phyloP scores from a whole-genome alignment of 2,113 vertebrate species.

The Ctenomys sociabilis region DNA sequence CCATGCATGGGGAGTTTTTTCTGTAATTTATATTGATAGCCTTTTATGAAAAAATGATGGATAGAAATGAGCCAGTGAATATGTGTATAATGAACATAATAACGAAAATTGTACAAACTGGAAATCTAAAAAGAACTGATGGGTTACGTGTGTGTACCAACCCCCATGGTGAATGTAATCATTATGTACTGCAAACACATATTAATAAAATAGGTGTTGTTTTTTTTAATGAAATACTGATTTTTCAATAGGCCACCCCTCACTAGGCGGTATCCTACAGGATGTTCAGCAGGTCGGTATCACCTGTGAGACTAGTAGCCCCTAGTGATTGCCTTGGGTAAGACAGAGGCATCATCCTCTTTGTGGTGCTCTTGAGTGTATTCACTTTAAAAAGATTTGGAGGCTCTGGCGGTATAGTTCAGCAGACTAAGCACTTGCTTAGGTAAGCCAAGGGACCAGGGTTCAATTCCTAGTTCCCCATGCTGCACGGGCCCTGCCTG shows the following conservation, averaged over 20 bases:
- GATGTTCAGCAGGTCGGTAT: neutral
- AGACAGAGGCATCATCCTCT: too few species aligned
- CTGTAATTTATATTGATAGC: neutral
- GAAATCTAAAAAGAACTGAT: neutral
- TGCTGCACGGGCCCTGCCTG: too few species aligned
- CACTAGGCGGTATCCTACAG: neutral
- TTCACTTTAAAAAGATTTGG: neutral
- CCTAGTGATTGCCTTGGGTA: neutral
- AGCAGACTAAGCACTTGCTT: too few species aligned
- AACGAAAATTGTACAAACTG: too few species aligned
- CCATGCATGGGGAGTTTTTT: neutral
- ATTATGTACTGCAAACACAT: neutral
- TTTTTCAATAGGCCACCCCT: neutral
- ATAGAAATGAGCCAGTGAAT: too few species aligned
- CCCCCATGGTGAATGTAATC: neutral
- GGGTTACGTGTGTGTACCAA: neutral
- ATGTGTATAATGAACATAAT: too few species aligned
- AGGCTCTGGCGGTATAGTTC: too few species aligned
- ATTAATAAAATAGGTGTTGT: neutral
- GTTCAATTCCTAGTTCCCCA: too few species aligned
- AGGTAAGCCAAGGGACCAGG: too few species aligned
- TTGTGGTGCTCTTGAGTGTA: neutral
- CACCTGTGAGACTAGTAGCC: neutral
- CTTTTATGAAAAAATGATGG: neutral
- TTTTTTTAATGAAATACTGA: neutral